A percentile compares a stretch with the other conserved stretches of the same genome.
These are phyloP conservation scores for Thamnophis sirtalis DNA, from an alignment of 2,113 vertebrate genomes.

Conservation along the genomic window DNA sequence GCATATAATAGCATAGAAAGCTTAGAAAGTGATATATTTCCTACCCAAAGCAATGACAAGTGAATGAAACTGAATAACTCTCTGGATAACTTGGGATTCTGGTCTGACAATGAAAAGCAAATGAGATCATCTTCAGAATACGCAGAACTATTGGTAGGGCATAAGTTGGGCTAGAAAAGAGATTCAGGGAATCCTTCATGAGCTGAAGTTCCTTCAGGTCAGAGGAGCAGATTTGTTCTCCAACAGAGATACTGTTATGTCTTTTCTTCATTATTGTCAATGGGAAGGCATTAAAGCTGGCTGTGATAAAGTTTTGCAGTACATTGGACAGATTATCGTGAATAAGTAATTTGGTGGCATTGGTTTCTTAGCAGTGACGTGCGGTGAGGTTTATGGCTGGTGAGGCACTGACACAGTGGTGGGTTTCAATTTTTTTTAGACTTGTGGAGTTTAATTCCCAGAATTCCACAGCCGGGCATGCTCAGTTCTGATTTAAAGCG, in stretches of 20 bases:
- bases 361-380: background rate
- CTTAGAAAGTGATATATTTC: background rate
- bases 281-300: background rate
- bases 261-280: background rate
- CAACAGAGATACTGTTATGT: background rate
- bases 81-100: background rate
- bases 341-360: background rate
- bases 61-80: background rate
- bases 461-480: no score
- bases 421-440: no score
- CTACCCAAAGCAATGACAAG: background rate
- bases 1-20: background rate
- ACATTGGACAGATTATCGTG: background rate
- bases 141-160: background rate
- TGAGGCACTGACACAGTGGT: no score
- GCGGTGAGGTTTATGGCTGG: no score
- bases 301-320: background rate
- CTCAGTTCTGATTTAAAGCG: no score
- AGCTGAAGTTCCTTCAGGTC: background rate
- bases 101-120: background rate
- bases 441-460: no score
- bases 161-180: background rate
- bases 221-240: background rate
- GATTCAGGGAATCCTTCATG: background rate
- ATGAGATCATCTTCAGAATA: background rate